Conservation (phyloP, 2,888 invertebrate genomes). For the Coenonympha glycerion region DNA sequence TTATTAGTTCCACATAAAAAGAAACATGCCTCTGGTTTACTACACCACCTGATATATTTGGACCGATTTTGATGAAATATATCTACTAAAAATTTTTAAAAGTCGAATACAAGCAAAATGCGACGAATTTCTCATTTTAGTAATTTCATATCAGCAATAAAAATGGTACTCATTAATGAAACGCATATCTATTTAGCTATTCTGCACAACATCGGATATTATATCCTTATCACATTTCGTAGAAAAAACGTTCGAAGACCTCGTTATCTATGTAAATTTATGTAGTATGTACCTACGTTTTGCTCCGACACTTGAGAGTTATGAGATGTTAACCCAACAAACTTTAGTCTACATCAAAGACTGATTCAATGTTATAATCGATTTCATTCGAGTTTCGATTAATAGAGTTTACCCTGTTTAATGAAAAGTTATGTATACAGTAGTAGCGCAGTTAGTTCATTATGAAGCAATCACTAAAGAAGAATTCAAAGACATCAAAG, state of each 20-base stretch:
- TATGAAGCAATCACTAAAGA: conserved; percentile 16
- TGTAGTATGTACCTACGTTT: too few relatives aligned
- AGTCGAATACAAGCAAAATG: neutral
- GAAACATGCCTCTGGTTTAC: neutral
- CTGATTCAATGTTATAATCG: neutral
- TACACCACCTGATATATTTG: neutral
- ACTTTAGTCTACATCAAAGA: too few relatives aligned
- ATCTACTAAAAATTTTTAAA: neutral
- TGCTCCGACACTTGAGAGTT: too few relatives aligned
- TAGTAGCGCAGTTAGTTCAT: conserved; percentile 8
- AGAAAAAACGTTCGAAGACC: too few relatives aligned
- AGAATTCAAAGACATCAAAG: conserved; percentile 15
- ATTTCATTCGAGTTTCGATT: neutral
- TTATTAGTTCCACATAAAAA: neutral
- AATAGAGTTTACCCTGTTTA: neutral
- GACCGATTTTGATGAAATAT: neutral
- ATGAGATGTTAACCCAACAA: too few relatives aligned
- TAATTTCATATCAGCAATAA: too few relatives aligned
- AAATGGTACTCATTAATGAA: too few relatives aligned
- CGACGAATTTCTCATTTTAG: neutral
- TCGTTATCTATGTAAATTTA: too few relatives aligned
- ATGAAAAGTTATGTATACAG: conserved; percentile 1
- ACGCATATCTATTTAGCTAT: too few relatives aligned
- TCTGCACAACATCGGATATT: too few relatives aligned
- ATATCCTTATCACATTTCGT: too few relatives aligned